Percentiles rank a stretch among this genome's conserved stretches.
Conservation (phyloP, 1,140 invertebrate genomes). For the Eueides isabella region DNA sequence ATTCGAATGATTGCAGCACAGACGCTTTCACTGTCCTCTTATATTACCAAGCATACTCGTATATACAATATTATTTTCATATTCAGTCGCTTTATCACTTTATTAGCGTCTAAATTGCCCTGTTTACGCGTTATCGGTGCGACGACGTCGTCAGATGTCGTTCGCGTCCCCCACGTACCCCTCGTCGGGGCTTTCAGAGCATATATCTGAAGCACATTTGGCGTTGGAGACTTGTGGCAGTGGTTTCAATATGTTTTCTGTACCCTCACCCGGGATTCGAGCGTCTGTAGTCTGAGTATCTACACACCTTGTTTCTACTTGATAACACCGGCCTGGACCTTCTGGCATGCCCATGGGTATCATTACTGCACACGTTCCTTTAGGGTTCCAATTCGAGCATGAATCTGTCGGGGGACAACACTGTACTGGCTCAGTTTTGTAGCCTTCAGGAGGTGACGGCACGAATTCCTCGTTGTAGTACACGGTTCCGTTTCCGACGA, state of each 20-base stretch:
- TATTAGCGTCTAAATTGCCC: constrained; percentile 69
- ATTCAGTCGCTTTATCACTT: constrained; percentile 81
- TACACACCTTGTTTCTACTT: constrained; percentile 79
- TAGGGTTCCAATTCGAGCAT: constrained; percentile 70
- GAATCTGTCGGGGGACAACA: constrained; percentile 64
- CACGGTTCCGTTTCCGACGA: constrained; percentile 70
- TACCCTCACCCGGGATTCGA: constrained; percentile 60
- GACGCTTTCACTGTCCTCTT: constrained; percentile 29
- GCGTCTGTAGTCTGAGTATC: constrained; percentile 83
- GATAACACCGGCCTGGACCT: constrained; percentile 66
- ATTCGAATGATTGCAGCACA: constrained; percentile 48
- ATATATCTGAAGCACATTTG: constrained; percentile 82
- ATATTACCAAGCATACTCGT: constrained; percentile 32
- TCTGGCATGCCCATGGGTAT: constrained; percentile 70
- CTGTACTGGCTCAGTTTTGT: constrained; percentile 81
- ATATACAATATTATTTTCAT: constrained; percentile 73
- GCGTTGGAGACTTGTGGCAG: constrained; percentile 73
- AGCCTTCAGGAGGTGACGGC: constrained; percentile 87
- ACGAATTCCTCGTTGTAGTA: constrained; percentile 84
- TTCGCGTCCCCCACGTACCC: constrained; percentile 91
- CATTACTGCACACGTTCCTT: constrained; percentile 74
- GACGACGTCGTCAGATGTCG: constrained; percentile 85
- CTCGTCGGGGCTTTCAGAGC: constrained; percentile 93
- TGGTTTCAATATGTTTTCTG: constrained; percentile 71
- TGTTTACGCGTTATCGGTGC: constrained; percentile 72